A percentile compares a stretch with the other conserved stretches of the same genome.
Conservation (phyloP, 2,797 vertebrate species). For the Borostomias antarcticus region DNA sequence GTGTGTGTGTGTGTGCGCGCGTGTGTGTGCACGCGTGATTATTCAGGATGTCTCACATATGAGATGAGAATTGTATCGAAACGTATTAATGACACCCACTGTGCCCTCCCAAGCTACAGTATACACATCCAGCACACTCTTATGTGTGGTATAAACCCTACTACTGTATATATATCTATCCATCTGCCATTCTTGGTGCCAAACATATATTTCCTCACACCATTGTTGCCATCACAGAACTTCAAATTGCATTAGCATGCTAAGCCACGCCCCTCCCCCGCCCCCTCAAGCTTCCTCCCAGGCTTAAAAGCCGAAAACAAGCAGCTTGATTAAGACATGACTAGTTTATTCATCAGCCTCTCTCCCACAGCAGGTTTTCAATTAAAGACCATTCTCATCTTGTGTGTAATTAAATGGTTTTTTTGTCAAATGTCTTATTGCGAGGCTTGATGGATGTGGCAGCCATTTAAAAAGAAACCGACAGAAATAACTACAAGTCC, state of each 20-base stretch:
- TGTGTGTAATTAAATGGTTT: slow-evolving; percentile 80
- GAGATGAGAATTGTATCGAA: not conserved
- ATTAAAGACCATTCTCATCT: slow-evolving; percentile 79
- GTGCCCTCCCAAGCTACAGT: not conserved
- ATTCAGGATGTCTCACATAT: not conserved
- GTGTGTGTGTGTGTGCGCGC: no score
- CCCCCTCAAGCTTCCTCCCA: slow-evolving; percentile 60
- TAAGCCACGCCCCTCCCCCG: slow-evolving; percentile 57
- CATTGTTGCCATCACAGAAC: slow-evolving; percentile 68
- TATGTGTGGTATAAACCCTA: not conserved
- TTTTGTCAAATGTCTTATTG: slow-evolving; percentile 72
- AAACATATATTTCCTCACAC: slow-evolving; percentile 49
- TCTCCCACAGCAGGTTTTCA: slow-evolving; percentile 68
- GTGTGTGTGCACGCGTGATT: no score
- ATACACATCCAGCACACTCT: not conserved
- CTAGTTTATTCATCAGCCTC: slow-evolving; percentile 80
- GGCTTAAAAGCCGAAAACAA: slow-evolving; percentile 78
- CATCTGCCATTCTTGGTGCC: slow-evolving; percentile 38
- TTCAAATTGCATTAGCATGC: slow-evolving; percentile 78
- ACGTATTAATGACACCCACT: not conserved
- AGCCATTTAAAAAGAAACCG: slow-evolving; percentile 57
- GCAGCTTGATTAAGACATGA: slow-evolving; percentile 83
- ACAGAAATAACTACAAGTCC: slow-evolving; percentile 57
- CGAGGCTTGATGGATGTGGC: slow-evolving; percentile 79
- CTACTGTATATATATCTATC: slow-evolving; percentile 38